Base-by-base conservation (phyloP, 1,140 invertebrate species). In the Chionoecetes opilio region DNA sequence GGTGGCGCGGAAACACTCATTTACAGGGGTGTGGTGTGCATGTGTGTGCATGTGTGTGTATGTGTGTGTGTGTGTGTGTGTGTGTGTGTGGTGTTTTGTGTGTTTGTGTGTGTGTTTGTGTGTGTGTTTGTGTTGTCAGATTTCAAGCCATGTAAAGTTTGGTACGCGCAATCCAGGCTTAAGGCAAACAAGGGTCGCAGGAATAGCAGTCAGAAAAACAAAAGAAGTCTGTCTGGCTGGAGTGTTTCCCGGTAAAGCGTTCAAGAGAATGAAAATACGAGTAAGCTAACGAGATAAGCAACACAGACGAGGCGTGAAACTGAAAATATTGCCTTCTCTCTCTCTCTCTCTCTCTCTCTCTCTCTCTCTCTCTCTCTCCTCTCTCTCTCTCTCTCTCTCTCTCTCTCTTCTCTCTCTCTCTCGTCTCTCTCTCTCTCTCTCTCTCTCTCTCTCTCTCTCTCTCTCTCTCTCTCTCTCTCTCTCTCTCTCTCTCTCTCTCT, bases 401-500 rank as follows among this genome's bases (percentile, higher is more conserved):
- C 41, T 46, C 41, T 46, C 41, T 46, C 41, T 46, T 46, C 41
- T 46, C 41, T n/a, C n/a, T n/a, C n/a, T 75, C 63, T 75, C 63
- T 75, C 21, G 2, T 75, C 63, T 75, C 63, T 75, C 63, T n/a
- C 63, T 75, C 63, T 75, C 63, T 75, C 63, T 75, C 63, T 75
- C 63, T 75, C 63, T 75, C 63, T 75, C 63, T 75, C 63, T 26
- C n/a, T 75, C 63, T n/a, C 63, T 53, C 11, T 9, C 11, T 53
- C 46, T 53, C 46, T 17, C n/a, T n/a, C n/a, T 75, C 63, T 75
- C 63, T 75, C 63, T n/a, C 63, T 75, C 63, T 75, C 63, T 75
- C 63, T 75, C 63, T 75, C 63, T 75, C 63, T 75, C 63, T 75
- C 63, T 75, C 63, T 26, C n/a, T 75, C 63, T n/a, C 63, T 53